Percentiles rank a stretch among this genome's conserved stretches.
Evolutionary conservation across 2,113 vertebrate genomes (phyloP).

Genomic region (Sinocyclocheilus grahami): DNA sequence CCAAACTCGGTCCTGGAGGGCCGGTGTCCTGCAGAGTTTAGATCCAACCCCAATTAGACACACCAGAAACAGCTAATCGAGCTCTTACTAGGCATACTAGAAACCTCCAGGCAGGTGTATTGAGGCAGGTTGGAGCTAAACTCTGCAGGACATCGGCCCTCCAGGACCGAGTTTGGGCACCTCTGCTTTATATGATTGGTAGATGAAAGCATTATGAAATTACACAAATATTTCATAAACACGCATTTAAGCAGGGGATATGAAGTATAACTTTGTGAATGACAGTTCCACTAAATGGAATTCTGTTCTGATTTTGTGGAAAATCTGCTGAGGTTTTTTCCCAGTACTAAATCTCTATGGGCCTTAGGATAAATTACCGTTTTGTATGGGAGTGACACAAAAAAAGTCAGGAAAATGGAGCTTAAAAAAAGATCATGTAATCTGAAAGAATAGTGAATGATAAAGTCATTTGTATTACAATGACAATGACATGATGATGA

Average conservation of each 20-base stretch:
- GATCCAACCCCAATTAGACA: too few relatives aligned
- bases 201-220: background rate
- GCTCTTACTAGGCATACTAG: too few relatives aligned
- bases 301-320: background rate
- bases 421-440: background rate
- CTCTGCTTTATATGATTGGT: background rate
- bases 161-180: too few relatives aligned
- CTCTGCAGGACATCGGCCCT: too few relatives aligned
- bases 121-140: too few relatives aligned
- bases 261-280: background rate
- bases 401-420: background rate
- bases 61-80: too few relatives aligned
- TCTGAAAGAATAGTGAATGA: slow-evolving; percentile 13
- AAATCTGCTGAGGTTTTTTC: background rate
- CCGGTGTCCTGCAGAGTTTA: too few relatives aligned
- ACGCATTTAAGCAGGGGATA: background rate
- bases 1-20: too few relatives aligned
- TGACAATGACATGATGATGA: slow-evolving; percentile 12
- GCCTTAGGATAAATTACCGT: background rate
- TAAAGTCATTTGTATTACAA: slow-evolving; percentile 21
- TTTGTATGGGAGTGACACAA: slow-evolving; percentile 10
- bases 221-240: background rate
- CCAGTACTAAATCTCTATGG: background rate
- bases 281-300: background rate
- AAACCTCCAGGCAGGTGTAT: too few relatives aligned